Conservation (phyloP, 2,113 vertebrate species). For the Eidolon helvum region DNA sequence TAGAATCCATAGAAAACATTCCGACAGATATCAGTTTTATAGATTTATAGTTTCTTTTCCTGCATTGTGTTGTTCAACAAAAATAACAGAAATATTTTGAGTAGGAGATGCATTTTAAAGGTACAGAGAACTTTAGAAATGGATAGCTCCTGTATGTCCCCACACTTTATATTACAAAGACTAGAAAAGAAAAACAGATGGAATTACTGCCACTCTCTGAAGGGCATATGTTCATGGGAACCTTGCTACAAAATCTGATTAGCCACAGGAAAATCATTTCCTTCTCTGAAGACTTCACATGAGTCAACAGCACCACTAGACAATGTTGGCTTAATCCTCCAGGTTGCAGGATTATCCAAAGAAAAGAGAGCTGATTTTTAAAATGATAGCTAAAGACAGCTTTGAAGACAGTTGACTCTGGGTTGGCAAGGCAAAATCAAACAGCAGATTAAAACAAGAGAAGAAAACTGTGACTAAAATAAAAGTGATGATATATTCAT, state of each 20-base stretch:
- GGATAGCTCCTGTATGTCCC: neutral
- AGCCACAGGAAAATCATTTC: constrained; percentile 71
- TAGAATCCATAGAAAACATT: constrained; percentile 69
- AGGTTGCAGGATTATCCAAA: constrained; percentile 80
- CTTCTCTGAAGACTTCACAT: constrained; percentile 73
- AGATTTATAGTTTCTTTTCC: constrained; percentile 63
- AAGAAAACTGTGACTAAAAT: constrained; percentile 61
- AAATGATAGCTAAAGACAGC: constrained; percentile 77
- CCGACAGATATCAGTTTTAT: constrained; percentile 52
- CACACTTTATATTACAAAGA: constrained; percentile 46
- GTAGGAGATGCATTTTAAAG: constrained; percentile 45
- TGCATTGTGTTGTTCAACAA: neutral
- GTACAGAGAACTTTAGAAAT: neutral
- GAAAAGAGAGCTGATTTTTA: constrained; percentile 81
- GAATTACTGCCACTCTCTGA: constrained; percentile 64
- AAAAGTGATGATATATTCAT: constrained; percentile 66
- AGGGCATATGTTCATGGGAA: constrained; percentile 71
- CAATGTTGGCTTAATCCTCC: constrained; percentile 79
- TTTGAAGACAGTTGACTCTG: constrained; percentile 78
- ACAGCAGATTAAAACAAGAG: constrained; percentile 75
- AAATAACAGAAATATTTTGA: constrained; percentile 57
- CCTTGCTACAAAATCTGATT: constrained; percentile 76
- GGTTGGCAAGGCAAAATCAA: constrained; percentile 71
- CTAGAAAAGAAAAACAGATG: constrained; percentile 51
- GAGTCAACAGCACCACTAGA: constrained; percentile 79